These are phyloP conservation scores for Meta bourneti DNA, from an alignment of 2,888 invertebrate species.

Conservation along the genomic window DNA sequence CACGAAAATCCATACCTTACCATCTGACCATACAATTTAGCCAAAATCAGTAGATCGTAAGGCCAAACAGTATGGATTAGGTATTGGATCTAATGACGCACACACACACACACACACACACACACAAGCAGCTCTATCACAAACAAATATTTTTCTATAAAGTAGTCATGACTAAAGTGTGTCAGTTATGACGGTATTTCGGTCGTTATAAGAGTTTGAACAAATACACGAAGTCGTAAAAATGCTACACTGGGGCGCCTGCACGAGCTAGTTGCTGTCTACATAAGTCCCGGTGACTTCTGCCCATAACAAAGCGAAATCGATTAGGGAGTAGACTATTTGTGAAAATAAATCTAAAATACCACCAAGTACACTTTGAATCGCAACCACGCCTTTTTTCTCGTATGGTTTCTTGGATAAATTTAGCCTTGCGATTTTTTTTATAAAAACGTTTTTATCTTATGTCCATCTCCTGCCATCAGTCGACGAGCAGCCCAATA, in stretches of 20 bases:
- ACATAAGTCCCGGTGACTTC: slow-evolving; percentile 11
- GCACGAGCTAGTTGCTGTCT: slow-evolving; percentile 30
- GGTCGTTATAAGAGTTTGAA: slow-evolving; percentile 13
- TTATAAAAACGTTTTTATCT: too few relatives aligned
- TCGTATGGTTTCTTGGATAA: background rate
- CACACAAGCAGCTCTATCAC: slow-evolving; percentile 12
- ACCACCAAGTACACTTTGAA: background rate
- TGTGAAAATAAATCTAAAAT: slow-evolving; percentile 10
- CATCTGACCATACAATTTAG: too few relatives aligned
- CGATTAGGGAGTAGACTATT: slow-evolving; percentile 9
- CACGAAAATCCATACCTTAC: too few relatives aligned
- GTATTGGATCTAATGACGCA: slow-evolving; percentile 17
- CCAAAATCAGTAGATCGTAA: too few relatives aligned
- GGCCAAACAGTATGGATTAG: background rate
- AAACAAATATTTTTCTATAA: slow-evolving; percentile 44
- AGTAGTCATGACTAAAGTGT: slow-evolving; percentile 32
- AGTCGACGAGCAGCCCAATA: too few relatives aligned
- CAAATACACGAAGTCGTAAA: slow-evolving; percentile 48
- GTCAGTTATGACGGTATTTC: slow-evolving; percentile 43
- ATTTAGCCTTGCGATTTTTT: too few relatives aligned
- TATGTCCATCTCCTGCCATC: too few relatives aligned
- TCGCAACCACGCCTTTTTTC: background rate
- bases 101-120: too few relatives aligned
- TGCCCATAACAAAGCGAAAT: slow-evolving; percentile 22
- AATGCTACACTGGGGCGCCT: slow-evolving; percentile 10